Evolutionary conservation across 2,888 invertebrate genomes (phyloP).

Genomic region (Anoncus sp.): DNA sequence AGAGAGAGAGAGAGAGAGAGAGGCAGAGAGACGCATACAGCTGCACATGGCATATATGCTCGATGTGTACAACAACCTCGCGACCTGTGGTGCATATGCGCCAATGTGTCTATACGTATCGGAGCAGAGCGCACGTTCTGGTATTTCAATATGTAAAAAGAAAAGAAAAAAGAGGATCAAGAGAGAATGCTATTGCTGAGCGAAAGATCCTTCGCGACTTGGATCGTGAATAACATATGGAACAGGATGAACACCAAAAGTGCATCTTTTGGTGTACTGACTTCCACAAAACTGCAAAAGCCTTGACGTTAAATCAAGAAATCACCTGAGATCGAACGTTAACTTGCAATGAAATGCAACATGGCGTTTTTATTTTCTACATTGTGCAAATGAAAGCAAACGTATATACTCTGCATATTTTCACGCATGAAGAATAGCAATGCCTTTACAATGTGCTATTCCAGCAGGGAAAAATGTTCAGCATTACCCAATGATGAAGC

Average conservation of each 20-base stretch:
- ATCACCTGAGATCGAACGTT: conserved; percentile 64
- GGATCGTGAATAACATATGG: conserved; percentile 55
- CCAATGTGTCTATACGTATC: conserved; percentile 25
- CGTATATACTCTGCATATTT: no score
- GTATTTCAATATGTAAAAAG: conserved; percentile 15
- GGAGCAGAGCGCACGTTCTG: conserved; percentile 1
- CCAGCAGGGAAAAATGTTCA: no score
- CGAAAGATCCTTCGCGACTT: conserved; percentile 17
- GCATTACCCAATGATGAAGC: no score
- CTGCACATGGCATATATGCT: conserved; percentile 10
- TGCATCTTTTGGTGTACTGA: conserved; percentile 69
- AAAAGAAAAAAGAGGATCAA: conserved; percentile 1
- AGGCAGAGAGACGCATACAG: conserved; percentile 9
- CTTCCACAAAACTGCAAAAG: conserved; percentile 64
- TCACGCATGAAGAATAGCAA: no score
- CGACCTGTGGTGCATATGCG: conserved; percentile 13
- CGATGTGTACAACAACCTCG: conserved; percentile 31
- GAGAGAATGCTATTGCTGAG: conserved; percentile 27
- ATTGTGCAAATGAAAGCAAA: conserved; percentile 43
- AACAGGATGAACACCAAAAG: conserved; percentile 76
- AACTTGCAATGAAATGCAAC: no score
- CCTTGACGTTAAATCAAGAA: conserved; percentile 73
- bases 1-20: background rate
- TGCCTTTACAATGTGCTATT: no score
- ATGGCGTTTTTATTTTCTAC: no score